These are phyloP conservation scores for Psix sp. DNA, from an alignment of 1,140 invertebrate genomes.

Conservation along the genomic window DNA sequence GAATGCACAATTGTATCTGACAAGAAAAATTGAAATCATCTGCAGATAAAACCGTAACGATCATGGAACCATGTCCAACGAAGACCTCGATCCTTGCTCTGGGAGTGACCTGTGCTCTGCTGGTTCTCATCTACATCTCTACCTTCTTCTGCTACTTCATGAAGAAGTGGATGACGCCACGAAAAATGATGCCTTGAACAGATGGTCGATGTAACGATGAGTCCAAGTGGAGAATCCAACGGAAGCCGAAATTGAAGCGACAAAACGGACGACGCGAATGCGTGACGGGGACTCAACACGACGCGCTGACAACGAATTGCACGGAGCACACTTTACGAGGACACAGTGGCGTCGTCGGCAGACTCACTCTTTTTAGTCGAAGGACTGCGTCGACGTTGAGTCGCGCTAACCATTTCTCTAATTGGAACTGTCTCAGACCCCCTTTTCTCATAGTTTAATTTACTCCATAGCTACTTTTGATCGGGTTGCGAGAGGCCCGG, in stretches of 20 bases:
- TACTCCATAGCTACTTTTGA: slow-evolving; percentile 74
- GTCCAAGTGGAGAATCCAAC: slow-evolving; percentile 28
- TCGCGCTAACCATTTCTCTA: slow-evolving; percentile 49
- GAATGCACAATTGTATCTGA: too few species aligned
- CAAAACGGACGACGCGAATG: slow-evolving; percentile 34
- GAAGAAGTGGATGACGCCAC: slow-evolving; percentile 91
- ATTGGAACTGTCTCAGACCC: slow-evolving; percentile 60
- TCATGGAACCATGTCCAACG: slow-evolving; percentile 91
- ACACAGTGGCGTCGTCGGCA: slow-evolving; percentile 42
- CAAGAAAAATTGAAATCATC: too few species aligned
- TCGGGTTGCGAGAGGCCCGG: slow-evolving; percentile 72
- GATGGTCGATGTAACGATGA: slow-evolving; percentile 9
- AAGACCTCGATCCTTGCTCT: slow-evolving; percentile 92
- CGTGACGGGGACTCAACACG: slow-evolving; percentile 37
- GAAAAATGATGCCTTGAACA: slow-evolving; percentile 86
- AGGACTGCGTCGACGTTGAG: slow-evolving; percentile 37
- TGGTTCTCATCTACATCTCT: slow-evolving; percentile 92
- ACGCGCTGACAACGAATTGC: slow-evolving; percentile 34
- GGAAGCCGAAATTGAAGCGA: slow-evolving; percentile 33
- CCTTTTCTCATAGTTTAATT: slow-evolving; percentile 64
- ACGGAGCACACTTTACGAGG: slow-evolving; percentile 53
- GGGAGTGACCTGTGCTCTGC: slow-evolving; percentile 91
- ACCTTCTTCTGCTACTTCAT: slow-evolving; percentile 94
- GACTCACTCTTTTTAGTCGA: slow-evolving; percentile 40
- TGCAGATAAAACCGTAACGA: slow-evolving; percentile 92